A percentile compares a stretch with the other conserved stretches of the same genome.
These are phyloP conservation scores for Strigamia crassipes DNA, from an alignment of 2,888 invertebrate species.

Conservation along the genomic window DNA sequence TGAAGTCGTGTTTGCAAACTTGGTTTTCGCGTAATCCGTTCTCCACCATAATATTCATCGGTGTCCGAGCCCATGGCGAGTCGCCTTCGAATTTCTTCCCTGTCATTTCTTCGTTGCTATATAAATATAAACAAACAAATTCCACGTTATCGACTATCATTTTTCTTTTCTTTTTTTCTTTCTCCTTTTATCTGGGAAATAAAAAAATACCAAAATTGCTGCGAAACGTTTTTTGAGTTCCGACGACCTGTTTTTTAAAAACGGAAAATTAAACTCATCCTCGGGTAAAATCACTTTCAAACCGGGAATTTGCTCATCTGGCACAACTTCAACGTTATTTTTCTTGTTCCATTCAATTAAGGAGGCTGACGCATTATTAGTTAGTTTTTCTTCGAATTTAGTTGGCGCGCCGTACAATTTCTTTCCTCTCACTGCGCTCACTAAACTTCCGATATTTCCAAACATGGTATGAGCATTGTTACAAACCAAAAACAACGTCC, in stretches of 20 bases:
- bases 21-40: slow-evolving; percentile 78
- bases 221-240: slow-evolving; percentile 27
- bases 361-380: not conserved
- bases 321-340: not conserved
- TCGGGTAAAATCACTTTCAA: slow-evolving; percentile 63
- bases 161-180: too few relatives aligned
- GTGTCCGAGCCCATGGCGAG: slow-evolving; percentile 82
- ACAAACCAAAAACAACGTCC: not conserved
- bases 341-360: slow-evolving; percentile 5
- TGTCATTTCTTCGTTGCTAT: slow-evolving; percentile 81
- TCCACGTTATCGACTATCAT: not conserved
- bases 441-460: not conserved
- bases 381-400: not conserved
- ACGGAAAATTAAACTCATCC: slow-evolving; percentile 54
- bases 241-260: not conserved
- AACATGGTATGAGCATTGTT: not conserved
- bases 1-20: slow-evolving; percentile 85
- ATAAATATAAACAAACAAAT: slow-evolving; percentile 49
- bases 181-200: not conserved
- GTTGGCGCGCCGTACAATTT: not conserved
- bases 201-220: slow-evolving; percentile 15
- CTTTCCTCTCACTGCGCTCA: not conserved
- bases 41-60: slow-evolving; percentile 70
- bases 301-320: slow-evolving; percentile 5
- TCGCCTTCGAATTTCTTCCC: slow-evolving; percentile 86